Base-by-base conservation (phyloP, 1,140 invertebrate genomes). In the Propsilocerus akamusi region DNA sequence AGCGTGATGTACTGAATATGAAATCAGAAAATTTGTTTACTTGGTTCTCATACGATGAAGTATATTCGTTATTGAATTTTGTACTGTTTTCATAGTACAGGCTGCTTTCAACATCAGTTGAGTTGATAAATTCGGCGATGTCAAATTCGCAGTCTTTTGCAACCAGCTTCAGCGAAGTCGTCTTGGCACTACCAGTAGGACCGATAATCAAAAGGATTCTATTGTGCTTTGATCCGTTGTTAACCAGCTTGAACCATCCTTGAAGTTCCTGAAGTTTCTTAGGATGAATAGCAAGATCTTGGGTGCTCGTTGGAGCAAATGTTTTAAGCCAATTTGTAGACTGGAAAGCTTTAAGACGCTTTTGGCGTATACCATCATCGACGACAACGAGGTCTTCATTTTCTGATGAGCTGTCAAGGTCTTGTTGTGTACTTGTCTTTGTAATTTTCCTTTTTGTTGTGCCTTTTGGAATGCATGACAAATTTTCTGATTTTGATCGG, bases 141-240 rank as follows among this genome's bases (percentile, higher is more conserved):
- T 72, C 64, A 50, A 76, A 73, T 49, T 65, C 64, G 50, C 75
- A 60, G 54, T 76, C 72, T 47, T 71, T 66, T 32, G 78, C 75
- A 8, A 84, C 49, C 2, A 75, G 63, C 47, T 68, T 71, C 17
- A 83, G 34, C 3, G 77, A 72, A 1, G 71, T 63, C 4, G 78
- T 81, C 68, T 86, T 86, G 0, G 80, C 81, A 59, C 74, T 75
- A 1, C 83, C 83, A 0, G 80, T 72, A 14, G 82, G 78, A 2
- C 81, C 83, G 6, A 75, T 75, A n/a, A 85, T 51, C 2, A 84
- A 56, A 23, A 84, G 58, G 30, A 80, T 71, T 1, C 17, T 14
- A 17, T 41, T 14, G n/a, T 61, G 62, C 17, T 74, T 70, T 26
- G 64, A 69, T 7, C 61, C 61, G 41, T 62, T 68, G 6, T 55